Evolutionary conservation across 2,888 invertebrate species (phyloP).

Genomic region (Dicyrtomina minuta): DNA sequence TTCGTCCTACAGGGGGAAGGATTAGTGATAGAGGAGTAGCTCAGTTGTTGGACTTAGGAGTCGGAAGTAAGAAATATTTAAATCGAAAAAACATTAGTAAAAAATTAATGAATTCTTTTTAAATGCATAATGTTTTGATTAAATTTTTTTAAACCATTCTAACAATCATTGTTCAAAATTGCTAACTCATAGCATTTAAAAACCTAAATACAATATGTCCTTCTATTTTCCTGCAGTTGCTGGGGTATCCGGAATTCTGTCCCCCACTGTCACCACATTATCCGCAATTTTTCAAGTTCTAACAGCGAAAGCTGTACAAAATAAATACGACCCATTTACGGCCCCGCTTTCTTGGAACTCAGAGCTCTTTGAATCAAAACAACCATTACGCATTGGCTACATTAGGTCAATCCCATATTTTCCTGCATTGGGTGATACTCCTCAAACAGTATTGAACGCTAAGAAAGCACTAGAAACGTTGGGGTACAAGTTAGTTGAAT

Average conservation of each 20-base stretch:
- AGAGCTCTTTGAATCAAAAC: conserved; percentile 24
- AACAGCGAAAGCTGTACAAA: conserved; percentile 36
- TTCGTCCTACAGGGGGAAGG: conserved; percentile 39
- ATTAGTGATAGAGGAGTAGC: conserved; percentile 23
- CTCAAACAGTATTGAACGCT: conserved; percentile 30
- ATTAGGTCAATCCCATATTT: conserved; percentile 37
- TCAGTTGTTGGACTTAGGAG: neutral
- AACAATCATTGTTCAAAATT: neutral
- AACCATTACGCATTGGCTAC: conserved; percentile 39
- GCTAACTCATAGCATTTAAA: neutral
- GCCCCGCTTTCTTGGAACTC: conserved; percentile 51
- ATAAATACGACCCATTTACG: conserved; percentile 54
- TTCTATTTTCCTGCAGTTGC: conserved; percentile 49
- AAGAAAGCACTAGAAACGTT: conserved; percentile 34
- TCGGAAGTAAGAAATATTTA: neutral
- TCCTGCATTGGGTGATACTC: conserved; percentile 40
- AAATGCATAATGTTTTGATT: neutral
- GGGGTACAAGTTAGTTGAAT: conserved; percentile 39
- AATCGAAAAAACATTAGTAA: neutral
- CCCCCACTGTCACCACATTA: conserved; percentile 55
- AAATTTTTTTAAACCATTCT: neutral
- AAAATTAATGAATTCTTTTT: neutral
- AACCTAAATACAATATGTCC: neutral
- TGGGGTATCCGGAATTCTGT: conserved; percentile 56
- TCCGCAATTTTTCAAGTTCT: conserved; percentile 54